These are phyloP conservation scores for Hippopotamyrus pictus DNA, from an alignment of 2,797 vertebrate species.

Conservation along the genomic window DNA sequence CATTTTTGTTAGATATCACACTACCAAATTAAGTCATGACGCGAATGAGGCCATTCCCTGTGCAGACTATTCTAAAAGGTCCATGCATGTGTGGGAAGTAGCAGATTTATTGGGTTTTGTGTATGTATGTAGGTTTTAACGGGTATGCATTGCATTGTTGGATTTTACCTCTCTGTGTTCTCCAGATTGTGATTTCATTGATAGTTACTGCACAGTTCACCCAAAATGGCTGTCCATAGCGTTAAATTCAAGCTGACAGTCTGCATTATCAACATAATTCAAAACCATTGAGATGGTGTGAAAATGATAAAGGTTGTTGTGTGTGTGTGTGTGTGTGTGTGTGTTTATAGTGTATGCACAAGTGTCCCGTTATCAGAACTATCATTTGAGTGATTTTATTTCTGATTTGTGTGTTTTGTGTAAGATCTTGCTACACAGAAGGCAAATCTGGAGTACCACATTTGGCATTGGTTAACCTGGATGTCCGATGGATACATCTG, in stretches of 20 bases:
- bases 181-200: background rate
- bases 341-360: background rate
- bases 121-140: background rate
- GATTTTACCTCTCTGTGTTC: background rate
- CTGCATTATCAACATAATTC: background rate
- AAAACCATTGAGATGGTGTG: background rate
- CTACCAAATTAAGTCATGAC: background rate
- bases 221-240: background rate
- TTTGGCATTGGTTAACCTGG: background rate
- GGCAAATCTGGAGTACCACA: background rate
- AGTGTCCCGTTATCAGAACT: background rate
- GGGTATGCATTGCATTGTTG: background rate
- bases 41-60: background rate
- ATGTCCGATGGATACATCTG: background rate
- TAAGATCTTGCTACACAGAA: background rate
- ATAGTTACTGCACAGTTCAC: background rate
- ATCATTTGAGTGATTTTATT: background rate
- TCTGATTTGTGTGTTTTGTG: background rate
- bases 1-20: background rate
- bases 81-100: background rate
- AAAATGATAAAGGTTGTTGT: background rate
- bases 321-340: background rate
- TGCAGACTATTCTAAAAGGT: background rate
- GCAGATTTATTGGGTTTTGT: background rate
- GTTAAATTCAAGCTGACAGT: background rate